Base-by-base conservation (phyloP, 2,888 invertebrate species). In the Agriotes lineatus region DNA sequence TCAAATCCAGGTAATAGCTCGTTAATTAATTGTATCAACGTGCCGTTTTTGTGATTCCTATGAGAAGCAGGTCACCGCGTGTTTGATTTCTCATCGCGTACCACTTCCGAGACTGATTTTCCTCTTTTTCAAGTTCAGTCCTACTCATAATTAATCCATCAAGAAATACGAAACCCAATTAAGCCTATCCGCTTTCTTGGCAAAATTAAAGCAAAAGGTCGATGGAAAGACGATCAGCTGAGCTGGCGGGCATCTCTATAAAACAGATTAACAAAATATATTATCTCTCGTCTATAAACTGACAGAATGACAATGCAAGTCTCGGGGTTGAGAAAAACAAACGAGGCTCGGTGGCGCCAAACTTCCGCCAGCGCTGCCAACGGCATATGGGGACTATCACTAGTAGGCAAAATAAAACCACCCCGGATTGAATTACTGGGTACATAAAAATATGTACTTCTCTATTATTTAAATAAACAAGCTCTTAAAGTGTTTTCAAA, bases 391-490 rank as follows among this genome's bases (percentile, higher is more conserved):
- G 77, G 75, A 78, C 78, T 80, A 78, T 80, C 81, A 77, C 71
- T 64, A 70, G 69, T 74, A 75, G 74, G 74, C 71, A 75, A 76
- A 75, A 76, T 76, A 73, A 69, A 75, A 72, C 78, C 72, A 76
- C 77, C 81, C 79, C 77, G 72, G 75, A 82, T 83, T 79, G 73
- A 80, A 78, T 83, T 83, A 82, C 83, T 78, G 72, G 74, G 74
- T 76, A 82, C 82, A 83, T 74, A 82, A 80, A 78, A 80, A 78
- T 79, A 79, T 81, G 82, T 81, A 80, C 82, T 81, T 80, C 77
- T 79, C 82, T 82, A 82, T 83, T 82, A 82, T 82, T 83, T 83
- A 82, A 82, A 82, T 81, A 82, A 83, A 83, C 82, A 83, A 81
- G 80, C 82, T 82, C 79, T 82, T 81, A 78, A 81, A 83, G 81